Evolutionary conservation across 2,888 invertebrate genomes (phyloP).

Genomic region (Erebia ligea): DNA sequence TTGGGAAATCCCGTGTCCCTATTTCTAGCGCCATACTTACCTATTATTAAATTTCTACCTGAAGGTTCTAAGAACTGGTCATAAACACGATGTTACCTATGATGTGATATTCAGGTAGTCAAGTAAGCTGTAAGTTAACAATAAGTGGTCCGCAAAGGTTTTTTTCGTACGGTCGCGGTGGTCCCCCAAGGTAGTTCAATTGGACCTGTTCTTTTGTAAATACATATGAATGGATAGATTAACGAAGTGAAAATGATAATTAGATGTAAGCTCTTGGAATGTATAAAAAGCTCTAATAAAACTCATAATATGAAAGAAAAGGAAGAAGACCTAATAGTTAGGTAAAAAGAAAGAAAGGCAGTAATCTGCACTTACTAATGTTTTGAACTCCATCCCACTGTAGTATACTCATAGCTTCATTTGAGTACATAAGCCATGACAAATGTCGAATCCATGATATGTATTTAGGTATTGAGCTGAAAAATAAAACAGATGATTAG

Average conservation of each 20-base stretch:
- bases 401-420: conserved; percentile 91
- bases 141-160: background rate
- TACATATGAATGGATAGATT: background rate
- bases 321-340: too few relatives aligned
- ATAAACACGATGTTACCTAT: background rate
- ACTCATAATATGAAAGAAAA: too few relatives aligned
- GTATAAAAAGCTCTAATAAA: too few relatives aligned
- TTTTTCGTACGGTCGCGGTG: background rate
- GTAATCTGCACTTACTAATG: conserved; percentile 82
- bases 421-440: conserved; percentile 94
- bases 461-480: conserved; percentile 87
- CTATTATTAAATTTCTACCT: conserved; percentile 9
- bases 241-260: too few relatives aligned
- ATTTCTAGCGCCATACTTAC: background rate
- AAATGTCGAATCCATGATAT: conserved; percentile 90
- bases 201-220: background rate
- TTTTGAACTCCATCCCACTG: conserved; percentile 91
- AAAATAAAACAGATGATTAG: conserved; percentile 25
- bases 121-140: background rate
- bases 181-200: background rate
- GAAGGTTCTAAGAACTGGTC: conserved; percentile 12
- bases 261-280: too few relatives aligned
- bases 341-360: too few relatives aligned
- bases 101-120: background rate
- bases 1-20: conserved; percentile 20